Conservation (phyloP, 1,140 invertebrate species). For the Plutomurus gul region DNA sequence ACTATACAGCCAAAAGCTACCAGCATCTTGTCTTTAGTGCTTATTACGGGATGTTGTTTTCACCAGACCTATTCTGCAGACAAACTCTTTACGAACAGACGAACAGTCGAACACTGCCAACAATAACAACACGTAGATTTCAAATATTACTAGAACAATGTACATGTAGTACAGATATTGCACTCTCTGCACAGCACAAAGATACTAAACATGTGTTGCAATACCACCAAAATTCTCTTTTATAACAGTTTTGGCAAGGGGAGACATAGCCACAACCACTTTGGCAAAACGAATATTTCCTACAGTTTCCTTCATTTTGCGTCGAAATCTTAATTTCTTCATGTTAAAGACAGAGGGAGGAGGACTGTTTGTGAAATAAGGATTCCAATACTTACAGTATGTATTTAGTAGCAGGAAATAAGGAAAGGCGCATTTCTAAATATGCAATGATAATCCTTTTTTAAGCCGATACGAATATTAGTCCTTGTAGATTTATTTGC, state of each 20-base stretch:
- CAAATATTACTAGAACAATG: background rate
- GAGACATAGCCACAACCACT: background rate
- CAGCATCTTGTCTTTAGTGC: constrained; percentile 10
- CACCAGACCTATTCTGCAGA: background rate
- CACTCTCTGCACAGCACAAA: background rate
- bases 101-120: background rate
- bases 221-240: background rate
- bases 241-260: background rate
- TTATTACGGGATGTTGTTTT: constrained; percentile 1
- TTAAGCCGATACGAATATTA: no score
- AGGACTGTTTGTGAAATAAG: no score
- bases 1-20: background rate
- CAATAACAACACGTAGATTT: background rate
- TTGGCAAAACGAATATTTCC: background rate
- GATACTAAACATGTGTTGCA: background rate
- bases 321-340: background rate
- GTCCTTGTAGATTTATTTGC: no score
- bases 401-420: background rate
- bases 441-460: no score
- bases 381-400: no score
- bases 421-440: no score
- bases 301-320: background rate
- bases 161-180: background rate
- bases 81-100: background rate
- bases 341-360: no score